phyloP scores from a whole-genome alignment of 2,797 vertebrate species.

The Urosaurus nigricauda region DNA sequence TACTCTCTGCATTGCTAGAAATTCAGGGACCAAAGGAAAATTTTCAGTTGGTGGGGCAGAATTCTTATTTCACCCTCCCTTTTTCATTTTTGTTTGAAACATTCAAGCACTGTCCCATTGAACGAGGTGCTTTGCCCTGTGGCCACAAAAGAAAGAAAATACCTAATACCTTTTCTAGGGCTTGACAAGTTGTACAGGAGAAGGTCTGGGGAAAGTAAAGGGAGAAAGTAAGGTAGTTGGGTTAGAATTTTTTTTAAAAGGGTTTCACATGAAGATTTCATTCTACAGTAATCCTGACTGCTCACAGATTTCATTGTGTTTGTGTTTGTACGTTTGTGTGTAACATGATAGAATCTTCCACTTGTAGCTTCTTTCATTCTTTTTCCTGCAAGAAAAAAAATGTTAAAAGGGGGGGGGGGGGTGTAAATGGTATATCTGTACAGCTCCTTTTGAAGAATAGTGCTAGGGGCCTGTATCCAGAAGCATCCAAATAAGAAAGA shows the following conservation, averaged over 20 bases:
- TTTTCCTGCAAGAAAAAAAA: background rate
- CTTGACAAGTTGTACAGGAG: background rate
- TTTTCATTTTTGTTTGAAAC: background rate
- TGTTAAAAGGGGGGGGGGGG: background rate
- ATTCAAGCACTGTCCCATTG: background rate
- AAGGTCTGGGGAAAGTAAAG: background rate
- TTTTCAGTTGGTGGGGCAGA: too few species aligned
- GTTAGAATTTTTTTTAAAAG: too few species aligned
- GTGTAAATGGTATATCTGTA: background rate
- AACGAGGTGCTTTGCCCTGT: background rate
- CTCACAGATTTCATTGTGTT: background rate
- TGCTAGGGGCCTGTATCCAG: background rate
- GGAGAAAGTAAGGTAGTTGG: background rate
- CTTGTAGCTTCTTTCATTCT: background rate
- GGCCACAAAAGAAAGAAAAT: background rate
- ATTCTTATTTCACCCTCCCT: too few species aligned
- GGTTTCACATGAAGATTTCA: background rate
- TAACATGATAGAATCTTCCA: background rate
- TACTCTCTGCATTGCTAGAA: too few species aligned
- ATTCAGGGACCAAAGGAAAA: too few species aligned
- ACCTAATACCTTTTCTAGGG: background rate
- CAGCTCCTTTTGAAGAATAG: background rate
- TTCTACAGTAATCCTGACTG: background rate
- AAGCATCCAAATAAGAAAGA: background rate
- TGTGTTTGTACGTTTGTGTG: background rate